Evolutionary conservation across 2,797 vertebrate species (phyloP).

Genomic region (Myiothlypis coronata): DNA sequence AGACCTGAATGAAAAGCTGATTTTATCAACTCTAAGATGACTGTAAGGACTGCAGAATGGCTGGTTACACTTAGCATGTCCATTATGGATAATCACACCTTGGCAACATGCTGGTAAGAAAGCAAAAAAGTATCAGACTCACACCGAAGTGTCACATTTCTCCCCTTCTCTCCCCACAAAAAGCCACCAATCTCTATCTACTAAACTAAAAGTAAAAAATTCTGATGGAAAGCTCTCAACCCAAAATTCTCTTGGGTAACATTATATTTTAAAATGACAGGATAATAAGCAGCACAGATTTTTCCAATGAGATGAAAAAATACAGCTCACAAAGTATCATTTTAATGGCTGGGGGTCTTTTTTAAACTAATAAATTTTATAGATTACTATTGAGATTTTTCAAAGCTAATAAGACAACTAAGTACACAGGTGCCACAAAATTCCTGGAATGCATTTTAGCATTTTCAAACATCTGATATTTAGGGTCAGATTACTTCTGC

Average conservation of each 20-base stretch:
- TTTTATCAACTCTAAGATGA: neutral
- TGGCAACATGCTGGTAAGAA: neutral
- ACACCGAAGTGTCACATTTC: neutral
- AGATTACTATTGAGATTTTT: neutral
- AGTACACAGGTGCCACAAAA: neutral
- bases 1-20: neutral
- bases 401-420: neutral
- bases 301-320: neutral
- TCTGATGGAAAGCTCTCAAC: neutral
- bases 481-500: neutral
- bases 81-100: neutral
- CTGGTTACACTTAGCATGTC: neutral
- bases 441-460: neutral
- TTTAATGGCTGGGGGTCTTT: rapidly evolving
- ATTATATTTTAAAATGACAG: neutral
- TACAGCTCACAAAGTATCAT: neutral
- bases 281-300: neutral
- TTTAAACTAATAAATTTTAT: neutral
- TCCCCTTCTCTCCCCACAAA: neutral
- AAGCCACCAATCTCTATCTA: neutral
- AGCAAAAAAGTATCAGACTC: neutral
- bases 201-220: neutral
- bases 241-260: neutral
- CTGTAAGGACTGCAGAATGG: neutral
- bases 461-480: neutral